Evolutionary conservation across 37 sponge, comb jelly and placozoan genomes (phyloP).

Genomic region (Spongilla lacustris): DNA sequence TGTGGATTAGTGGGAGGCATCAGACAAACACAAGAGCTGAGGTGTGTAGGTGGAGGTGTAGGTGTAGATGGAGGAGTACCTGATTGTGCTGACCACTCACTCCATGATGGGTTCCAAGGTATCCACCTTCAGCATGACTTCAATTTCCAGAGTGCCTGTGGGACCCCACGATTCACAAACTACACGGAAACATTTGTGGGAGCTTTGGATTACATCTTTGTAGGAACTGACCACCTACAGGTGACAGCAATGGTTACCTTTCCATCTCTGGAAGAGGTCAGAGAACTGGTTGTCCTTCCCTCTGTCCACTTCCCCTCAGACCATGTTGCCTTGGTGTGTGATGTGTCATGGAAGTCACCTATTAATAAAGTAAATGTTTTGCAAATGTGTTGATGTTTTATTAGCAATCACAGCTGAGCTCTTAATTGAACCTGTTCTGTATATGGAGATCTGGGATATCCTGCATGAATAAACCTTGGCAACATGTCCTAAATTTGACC

Average conservation of each 20-base stretch:
- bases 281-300: constrained; percentile 70
- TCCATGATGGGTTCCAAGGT: neutral
- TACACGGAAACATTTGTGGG: constrained; percentile 56
- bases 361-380: neutral
- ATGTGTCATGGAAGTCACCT: constrained; percentile 57
- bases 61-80: neutral
- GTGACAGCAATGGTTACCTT: constrained; percentile 39
- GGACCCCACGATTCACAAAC: constrained; percentile 66
- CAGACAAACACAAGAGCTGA: neutral
- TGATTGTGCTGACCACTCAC: neutral
- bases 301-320: constrained; percentile 85
- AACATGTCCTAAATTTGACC: too few relatives aligned
- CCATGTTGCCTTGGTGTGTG: constrained; percentile 82
- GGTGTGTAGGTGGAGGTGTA: neutral
- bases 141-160: constrained; percentile 64
- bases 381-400: neutral
- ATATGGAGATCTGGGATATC: too few relatives aligned
- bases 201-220: constrained; percentile 81
- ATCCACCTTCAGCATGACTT: constrained; percentile 26
- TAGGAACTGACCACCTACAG: constrained; percentile 43
- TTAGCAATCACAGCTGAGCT: too few relatives aligned
- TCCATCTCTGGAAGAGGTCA: constrained; percentile 70
- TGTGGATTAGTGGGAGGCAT: neutral
- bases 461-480: too few relatives aligned
- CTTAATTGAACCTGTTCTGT: too few relatives aligned